Evolutionary conservation across 2,113 vertebrate genomes (phyloP), one percentile per base, ranked within the genome.

Genomic region (Macquaria australasica): DNA sequence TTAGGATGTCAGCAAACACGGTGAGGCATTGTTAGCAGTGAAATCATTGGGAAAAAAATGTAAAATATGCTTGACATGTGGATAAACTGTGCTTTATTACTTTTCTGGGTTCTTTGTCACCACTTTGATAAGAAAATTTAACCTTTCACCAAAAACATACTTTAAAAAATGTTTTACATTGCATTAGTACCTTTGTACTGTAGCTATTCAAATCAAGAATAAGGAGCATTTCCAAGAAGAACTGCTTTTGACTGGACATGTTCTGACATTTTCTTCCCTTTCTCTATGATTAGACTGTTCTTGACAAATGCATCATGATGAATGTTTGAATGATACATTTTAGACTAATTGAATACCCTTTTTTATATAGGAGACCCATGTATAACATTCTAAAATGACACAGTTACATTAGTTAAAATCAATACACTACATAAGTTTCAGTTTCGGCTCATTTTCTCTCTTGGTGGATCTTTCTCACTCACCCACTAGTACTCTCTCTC

Each of bases 1-100:
- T 72, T 37, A 63, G 28, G 28, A 31, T 31, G 28, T 31, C 28
- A 31, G 28, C 37, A 73, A 73, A 83, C 25, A 69, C 31, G 48
- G 16, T 23, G 9, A 73, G 25, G 8, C 50, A 73, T 41, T 77
- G 53, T 83, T 75, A 58, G 9, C 28, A 55, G 4, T 60, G 14
- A 74, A 28, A 59, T 39, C n/a, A 12, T n/a, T 41, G 6, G 15
- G 41, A 10, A 28, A 48, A 31, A 28, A 50, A n/a, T 66, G 0
- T 1, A 31, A 59, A 55, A 55, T 20, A 3, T 45, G 2, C 58
- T 34, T 73, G 41, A 39, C 16, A 37, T 14, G 12, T 18, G 9
- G 6, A 43, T 56, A 3, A 63, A 23, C 25, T 1, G 28, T 43
- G 31, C 16, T 53, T 50, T n/a, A 28, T n/a, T 10, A 5, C 21